Base-by-base conservation (phyloP, 2,888 invertebrate species). In the Gortyna flavago region DNA sequence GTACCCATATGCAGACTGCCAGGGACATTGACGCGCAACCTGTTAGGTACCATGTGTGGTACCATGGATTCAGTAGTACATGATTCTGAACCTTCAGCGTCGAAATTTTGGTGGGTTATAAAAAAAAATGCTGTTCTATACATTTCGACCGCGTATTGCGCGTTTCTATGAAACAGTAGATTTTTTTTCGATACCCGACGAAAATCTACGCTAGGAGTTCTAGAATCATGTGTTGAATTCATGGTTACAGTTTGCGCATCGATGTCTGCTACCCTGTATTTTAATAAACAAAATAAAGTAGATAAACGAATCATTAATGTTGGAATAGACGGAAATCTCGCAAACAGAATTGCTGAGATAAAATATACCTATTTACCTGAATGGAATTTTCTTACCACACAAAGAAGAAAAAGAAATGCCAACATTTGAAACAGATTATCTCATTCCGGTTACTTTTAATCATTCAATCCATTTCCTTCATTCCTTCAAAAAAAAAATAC, bases 391-490 rank as follows among this genome's bases (percentile, higher is more conserved):
- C 35, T n/a, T 44, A 6, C 25, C 8, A 48, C 29, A 21, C n/a
- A 65, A 32, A 80, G 11, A 41, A 66, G 21, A 61, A 67, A 51
- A 66, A 35, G 35, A 76, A 67, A 67, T n/a, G 18, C 35, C 75
- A 29, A 62, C 61, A 54, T 75, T 32, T 66, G 66, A 75, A 38
- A 83, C 51, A 62, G 57, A 72, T 81, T 8, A 78, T 66, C 64
- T 65, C 65, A 70, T 77, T 82, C 57, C 44, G 48, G 16, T 66
- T 74, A 65, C 41, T 38, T 65, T 61, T 73, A 32, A 59, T 72
- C 62, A 51, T 64, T 79, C 62, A 70, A 74, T 75, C 51, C 29
- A 65, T 67, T 71, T 75, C 51, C 69, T 69, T 68, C 44, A 81
- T 67, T 69, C 25, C 4, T 44, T 81, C 18, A 48, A 18, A 21